A percentile compares a stretch with the other conserved stretches of the same genome.
These are phyloP conservation scores for Micromesistius poutassou DNA, from an alignment of 2,797 vertebrate species.

Conservation along the genomic window DNA sequence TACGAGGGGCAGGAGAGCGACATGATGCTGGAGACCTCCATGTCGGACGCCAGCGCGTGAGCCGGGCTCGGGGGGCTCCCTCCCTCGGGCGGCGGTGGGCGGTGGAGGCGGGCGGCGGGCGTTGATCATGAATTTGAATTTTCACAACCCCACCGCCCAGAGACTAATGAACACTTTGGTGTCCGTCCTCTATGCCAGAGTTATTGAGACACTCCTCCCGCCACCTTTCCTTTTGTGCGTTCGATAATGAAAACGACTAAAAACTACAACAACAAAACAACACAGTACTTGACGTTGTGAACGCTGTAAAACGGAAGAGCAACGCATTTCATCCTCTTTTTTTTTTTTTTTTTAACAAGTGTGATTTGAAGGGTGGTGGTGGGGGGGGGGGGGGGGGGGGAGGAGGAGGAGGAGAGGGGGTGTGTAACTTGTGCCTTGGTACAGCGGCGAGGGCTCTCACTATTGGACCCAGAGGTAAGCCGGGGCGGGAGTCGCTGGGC, in stretches of 20 bases:
- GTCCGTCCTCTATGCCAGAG: background rate
- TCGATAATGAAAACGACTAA: slow-evolving; percentile 28
- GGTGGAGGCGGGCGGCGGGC: too few relatives aligned
- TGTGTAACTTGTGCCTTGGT: slow-evolving; percentile 38
- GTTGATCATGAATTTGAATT: background rate
- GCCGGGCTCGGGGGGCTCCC: slow-evolving; percentile 21
- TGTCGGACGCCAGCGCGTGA: slow-evolving; percentile 98
- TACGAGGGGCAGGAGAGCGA: slow-evolving; percentile 97
- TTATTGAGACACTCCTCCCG: slow-evolving; percentile 13
- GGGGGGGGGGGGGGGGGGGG: too few relatives aligned
- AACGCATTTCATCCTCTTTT: background rate
- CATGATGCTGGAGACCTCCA: slow-evolving; percentile 94
- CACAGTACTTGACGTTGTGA: slow-evolving; percentile 26
- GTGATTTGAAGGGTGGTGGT: slow-evolving; percentile 49
- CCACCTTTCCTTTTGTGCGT: slow-evolving; percentile 40
- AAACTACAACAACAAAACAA: slow-evolving; percentile 12
- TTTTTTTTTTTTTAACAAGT: slow-evolving; percentile 27
- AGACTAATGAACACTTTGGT: background rate
- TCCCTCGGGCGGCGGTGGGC: background rate
- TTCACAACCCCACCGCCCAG: background rate
- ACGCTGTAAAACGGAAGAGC: slow-evolving; percentile 3
- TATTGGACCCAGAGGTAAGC: slow-evolving; percentile 24
- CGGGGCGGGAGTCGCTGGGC: slow-evolving; percentile 36
- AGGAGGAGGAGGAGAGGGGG: too few relatives aligned
- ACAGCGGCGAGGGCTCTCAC: slow-evolving; percentile 19